A percentile compares a stretch with the other conserved stretches of the same genome.
These are phyloP conservation scores for Danionella cerebrum DNA, from an alignment of 2,113 vertebrate species.

Conservation along the genomic window DNA sequence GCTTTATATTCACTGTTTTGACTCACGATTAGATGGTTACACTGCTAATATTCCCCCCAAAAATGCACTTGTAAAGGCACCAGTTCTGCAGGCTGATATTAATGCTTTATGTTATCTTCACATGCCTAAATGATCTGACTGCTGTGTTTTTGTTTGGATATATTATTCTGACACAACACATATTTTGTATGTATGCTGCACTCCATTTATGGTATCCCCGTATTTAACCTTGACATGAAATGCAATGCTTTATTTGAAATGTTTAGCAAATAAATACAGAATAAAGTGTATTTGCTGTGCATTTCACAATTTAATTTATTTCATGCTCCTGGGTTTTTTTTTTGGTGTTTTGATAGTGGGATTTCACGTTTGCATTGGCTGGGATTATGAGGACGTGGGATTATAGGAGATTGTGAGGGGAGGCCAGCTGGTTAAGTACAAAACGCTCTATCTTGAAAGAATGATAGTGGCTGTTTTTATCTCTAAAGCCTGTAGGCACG, in stretches of 20 bases:
- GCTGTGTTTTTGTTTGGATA: neutral
- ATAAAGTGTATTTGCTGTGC: constrained; percentile 12
- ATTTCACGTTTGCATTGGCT: neutral
- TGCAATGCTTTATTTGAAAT: neutral
- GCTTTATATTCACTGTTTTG: neutral
- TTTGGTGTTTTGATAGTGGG: neutral
- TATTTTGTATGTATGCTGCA: constrained; percentile 6
- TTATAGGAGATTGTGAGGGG: neutral
- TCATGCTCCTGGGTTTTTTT: neutral
- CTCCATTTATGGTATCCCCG: neutral
- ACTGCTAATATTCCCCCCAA: neutral
- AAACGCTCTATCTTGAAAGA: neutral
- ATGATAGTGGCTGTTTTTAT: neutral
- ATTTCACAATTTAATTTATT: neutral
- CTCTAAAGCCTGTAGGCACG: neutral
- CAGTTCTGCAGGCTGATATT: neutral
- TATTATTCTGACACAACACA: neutral
- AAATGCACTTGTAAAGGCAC: constrained; percentile 3
- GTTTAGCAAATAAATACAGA: neutral
- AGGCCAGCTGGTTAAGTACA: neutral
- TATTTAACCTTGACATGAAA: neutral
- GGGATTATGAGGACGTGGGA: constrained; percentile 22
- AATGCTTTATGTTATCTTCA: neutral
- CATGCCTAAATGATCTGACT: neutral
- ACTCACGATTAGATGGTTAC: neutral